Conservation (phyloP, 1,140 invertebrate species). For the Zaprionus kolodkinae region DNA sequence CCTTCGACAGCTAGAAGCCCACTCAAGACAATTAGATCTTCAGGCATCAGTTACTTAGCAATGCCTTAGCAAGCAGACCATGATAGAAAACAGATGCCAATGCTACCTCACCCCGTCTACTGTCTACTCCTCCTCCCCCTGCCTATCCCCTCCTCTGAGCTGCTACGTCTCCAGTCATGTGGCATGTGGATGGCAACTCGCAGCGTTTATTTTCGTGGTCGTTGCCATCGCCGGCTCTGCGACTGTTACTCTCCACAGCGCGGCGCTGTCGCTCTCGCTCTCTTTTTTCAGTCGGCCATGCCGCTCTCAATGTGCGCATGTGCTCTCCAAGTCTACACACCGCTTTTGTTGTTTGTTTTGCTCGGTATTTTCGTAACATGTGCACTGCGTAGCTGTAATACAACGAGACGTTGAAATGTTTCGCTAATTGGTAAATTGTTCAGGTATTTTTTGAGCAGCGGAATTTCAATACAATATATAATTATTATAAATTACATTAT, state of each 20-base stretch:
- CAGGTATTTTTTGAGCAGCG: background rate
- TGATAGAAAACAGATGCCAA: conserved; percentile 76
- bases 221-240: conserved; percentile 46
- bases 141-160: background rate
- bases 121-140: background rate
- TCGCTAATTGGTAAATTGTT: background rate
- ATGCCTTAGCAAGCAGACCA: conserved; percentile 48
- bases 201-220: conserved; percentile 60
- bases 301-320: conserved; percentile 53
- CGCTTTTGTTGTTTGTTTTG: conserved; percentile 62
- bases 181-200: conserved; percentile 53
- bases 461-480: too few relatives aligned
- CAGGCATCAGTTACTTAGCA: conserved; percentile 55
- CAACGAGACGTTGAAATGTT: background rate
- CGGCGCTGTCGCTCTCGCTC: background rate
- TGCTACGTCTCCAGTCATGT: conserved; percentile 14
- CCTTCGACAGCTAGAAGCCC: conserved; percentile 62
- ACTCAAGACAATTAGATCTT: conserved; percentile 65
- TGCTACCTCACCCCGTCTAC: background rate
- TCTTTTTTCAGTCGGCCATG: background rate
- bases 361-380: conserved; percentile 71
- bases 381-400: background rate
- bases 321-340: conserved; percentile 70
- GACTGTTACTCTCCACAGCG: conserved; percentile 3
- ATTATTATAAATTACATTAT: too few relatives aligned